Evolutionary conservation across 2,888 invertebrate genomes (phyloP), one percentile per base, ranked within the genome.

Genomic region (Cybosia mesomella): DNA sequence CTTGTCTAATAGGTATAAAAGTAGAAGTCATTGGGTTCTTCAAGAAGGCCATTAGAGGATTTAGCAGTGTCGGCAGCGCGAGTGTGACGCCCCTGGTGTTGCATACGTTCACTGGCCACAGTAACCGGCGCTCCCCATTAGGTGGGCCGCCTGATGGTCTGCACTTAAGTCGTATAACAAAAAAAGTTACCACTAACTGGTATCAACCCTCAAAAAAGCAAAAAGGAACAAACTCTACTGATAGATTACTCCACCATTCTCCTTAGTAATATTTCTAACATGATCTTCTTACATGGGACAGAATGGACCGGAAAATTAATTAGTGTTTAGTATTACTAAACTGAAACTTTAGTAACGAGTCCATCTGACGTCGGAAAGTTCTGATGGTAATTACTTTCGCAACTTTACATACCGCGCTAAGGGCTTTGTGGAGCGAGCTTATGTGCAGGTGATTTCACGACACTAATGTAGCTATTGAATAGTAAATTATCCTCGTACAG

Each of bases 351-450:
- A 49, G 34, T 58, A 63, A 53, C 62, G 28, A 34, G 58, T 58
- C 28, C 49, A 62, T 58, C 49, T 62, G 58, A 53, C 34, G 58
- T 1, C n/a, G 32, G 10, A 21, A 62, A 67, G 49, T 58, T 67
- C 7, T 58, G 57, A 67, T 57, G 58, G 58, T 43, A 62, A 67
- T 62, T 67, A 59, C 54, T 36, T 36, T 36, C 28, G 32, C 34
- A 68, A 64, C 66, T 64, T 72, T 54, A 61, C 22, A 21, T 55
- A 63, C n/a, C 21, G 22, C 54, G 36, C 32, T n/a, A 10, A 22
- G 22, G 22, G 21, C 21, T 11, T n/a, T 54, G 21, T 22, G 21
- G 22, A 8, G 54, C 10, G n/a, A 22, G 54, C 10, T 54, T 53
- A 24, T 32, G 43, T 18, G 15, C 34, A 54, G 15, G n/a, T 21